These are phyloP conservation scores for Monochamus saltuarius DNA, from an alignment of 1,140 invertebrate species.

Conservation along the genomic window DNA sequence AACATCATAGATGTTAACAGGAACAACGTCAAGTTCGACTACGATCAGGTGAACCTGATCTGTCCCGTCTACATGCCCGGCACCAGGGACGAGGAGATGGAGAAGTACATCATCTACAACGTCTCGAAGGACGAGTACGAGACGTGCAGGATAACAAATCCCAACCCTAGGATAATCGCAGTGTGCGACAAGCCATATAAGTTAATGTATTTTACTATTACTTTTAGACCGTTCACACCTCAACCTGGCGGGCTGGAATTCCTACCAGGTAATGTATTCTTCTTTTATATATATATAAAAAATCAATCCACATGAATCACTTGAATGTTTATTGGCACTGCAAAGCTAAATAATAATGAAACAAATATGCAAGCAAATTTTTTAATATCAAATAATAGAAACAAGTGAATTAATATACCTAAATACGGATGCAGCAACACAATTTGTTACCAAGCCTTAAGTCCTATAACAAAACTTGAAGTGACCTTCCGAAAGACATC, in stretches of 20 bases:
- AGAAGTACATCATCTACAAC: constrained; percentile 96
- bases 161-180: constrained; percentile 88
- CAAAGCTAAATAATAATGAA: too few relatives aligned
- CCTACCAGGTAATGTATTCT: constrained; percentile 59
- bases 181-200: constrained; percentile 94
- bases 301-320: too few relatives aligned
- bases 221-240: constrained; percentile 93
- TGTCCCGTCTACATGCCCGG: constrained; percentile 88
- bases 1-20: constrained; percentile 96
- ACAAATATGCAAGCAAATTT: too few relatives aligned
- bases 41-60: constrained; percentile 92
- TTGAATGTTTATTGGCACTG: too few relatives aligned
- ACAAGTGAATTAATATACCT: too few relatives aligned
- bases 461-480: too few relatives aligned
- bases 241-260: constrained; percentile 93
- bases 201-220: constrained; percentile 94
- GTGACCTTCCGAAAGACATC: too few relatives aligned
- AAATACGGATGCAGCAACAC: too few relatives aligned
- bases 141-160: constrained; percentile 92
- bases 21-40: constrained; percentile 89
- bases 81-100: constrained; percentile 81
- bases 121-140: constrained; percentile 95
- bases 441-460: too few relatives aligned
- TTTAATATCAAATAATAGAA: too few relatives aligned
- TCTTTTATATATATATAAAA: too few relatives aligned